Base-by-base conservation (phyloP, 2,888 invertebrate species). In the Netelia virgata region DNA sequence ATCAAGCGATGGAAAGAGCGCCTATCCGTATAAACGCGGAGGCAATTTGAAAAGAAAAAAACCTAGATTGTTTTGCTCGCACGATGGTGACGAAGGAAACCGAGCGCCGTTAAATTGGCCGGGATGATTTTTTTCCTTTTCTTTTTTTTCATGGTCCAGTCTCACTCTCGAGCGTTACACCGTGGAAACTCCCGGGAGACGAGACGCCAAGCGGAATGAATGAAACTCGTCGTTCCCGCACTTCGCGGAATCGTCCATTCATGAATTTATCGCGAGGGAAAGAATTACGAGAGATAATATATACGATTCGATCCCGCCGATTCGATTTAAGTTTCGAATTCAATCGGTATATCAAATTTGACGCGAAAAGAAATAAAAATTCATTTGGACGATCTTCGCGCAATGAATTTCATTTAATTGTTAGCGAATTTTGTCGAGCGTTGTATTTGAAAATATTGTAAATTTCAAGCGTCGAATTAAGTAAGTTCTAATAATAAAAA, bases 71-170 rank as follows among this genome's bases (percentile, higher is more conserved):
- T 57, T n/a, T 16, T n/a, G 14, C 55, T 72, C 20, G 64, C 61
- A 47, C 55, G 20, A 23, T 18, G n/a, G 3, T 14, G 72, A 53
- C 70, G 55, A 55, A 64, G 63, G 83, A 79, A 76, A 82, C 77
- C 79, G 77, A 41, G 53, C 36, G 72, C 82, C 82, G 86, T 84
- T 82, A 86, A 86, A 86, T 86, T 84, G 76, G 77, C 57, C 43
- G n/a, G n/a, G 72, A 76, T 68, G 47, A 66, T 76, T 63, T 64
- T 70, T 68, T 50, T 47, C 1, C 14, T 66, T 47, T 47, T 0
- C 1, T 47, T 57, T 79, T 68, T 70, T 76, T 84, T 82, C 86
- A 86, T 72, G 82, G 72, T 79, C 55, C 57, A 76, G 55, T 66
- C 63, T 75, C 18, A 50, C 36, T 47, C 63, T 50, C 63, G 11